These are phyloP conservation scores for Toxotes chatareus DNA, from an alignment of 2,113 vertebrate species.

Conservation along the genomic window DNA sequence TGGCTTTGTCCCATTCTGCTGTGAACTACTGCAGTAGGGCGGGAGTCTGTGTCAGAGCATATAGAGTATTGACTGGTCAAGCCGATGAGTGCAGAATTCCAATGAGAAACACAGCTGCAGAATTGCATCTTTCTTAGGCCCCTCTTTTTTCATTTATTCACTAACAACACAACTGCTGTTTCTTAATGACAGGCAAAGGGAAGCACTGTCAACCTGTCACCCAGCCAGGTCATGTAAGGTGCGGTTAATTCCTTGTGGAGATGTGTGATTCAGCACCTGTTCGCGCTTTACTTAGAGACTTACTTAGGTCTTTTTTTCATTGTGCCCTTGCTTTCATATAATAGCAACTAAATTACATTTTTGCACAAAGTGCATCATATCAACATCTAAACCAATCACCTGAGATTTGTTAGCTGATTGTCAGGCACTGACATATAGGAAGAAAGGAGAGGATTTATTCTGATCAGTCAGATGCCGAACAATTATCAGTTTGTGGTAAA, in stretches of 20 bases:
- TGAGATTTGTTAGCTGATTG: neutral
- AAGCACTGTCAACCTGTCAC: slow-evolving; percentile 22
- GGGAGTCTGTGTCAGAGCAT: slow-evolving; percentile 54
- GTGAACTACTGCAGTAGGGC: slow-evolving; percentile 57
- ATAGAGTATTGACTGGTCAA: slow-evolving; percentile 70
- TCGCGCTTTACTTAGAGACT: neutral
- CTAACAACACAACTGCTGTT: slow-evolving; percentile 36
- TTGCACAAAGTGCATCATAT: neutral
- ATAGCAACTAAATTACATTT: neutral
- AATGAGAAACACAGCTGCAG: slow-evolving; percentile 72
- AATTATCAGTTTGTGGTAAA: slow-evolving; percentile 5
- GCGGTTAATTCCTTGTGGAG: neutral
- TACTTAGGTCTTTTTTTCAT: neutral
- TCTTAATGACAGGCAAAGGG: slow-evolving; percentile 32
- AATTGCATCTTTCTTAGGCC: slow-evolving; percentile 28
- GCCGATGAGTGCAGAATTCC: slow-evolving; percentile 60
- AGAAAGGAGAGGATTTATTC: neutral
- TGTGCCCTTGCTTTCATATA: neutral
- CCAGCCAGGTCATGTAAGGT: slow-evolving; percentile 12
- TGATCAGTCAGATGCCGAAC: neutral
- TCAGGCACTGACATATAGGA: neutral
- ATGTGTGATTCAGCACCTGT: neutral
- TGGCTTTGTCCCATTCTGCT: slow-evolving; percentile 59
- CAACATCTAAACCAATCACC: neutral
- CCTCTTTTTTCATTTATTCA: slow-evolving; percentile 23